These are phyloP conservation scores for Hylia prasina DNA, from an alignment of 2,113 vertebrate species.

Conservation along the genomic window DNA sequence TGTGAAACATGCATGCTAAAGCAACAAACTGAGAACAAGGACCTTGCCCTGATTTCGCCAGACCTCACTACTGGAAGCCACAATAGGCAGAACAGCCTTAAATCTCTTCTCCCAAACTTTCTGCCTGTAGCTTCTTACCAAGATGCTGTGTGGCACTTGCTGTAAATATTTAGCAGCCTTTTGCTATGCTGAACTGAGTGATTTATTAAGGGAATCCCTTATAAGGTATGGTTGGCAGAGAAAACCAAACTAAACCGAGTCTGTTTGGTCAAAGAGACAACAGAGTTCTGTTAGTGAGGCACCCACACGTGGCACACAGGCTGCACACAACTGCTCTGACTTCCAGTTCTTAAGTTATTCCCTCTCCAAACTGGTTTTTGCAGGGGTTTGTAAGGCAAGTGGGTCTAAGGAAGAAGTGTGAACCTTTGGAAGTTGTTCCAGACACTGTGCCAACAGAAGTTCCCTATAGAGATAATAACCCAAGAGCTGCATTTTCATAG, in stretches of 20 bases:
- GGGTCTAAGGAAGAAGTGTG: not conserved
- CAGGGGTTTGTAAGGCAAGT: not conserved
- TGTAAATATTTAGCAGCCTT: slow-evolving; percentile 28
- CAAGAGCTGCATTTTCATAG: not conserved
- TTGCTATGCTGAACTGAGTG: not conserved
- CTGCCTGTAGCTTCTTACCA: not conserved
- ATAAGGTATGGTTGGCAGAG: not conserved
- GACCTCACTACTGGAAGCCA: not conserved
- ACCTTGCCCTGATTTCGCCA: not conserved
- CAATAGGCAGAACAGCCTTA: not conserved
- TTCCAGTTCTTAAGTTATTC: not conserved
- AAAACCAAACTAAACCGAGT: not conserved
- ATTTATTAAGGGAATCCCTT: not conserved
- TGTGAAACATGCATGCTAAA: not conserved
- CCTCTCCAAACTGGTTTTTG: not conserved
- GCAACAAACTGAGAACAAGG: not conserved
- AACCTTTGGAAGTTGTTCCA: not conserved
- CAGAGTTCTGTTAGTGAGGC: not conserved
- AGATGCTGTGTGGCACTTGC: not conserved
- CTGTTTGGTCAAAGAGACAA: not conserved
- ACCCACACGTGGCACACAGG: not conserved
- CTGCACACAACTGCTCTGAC: not conserved
- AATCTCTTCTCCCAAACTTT: not conserved
- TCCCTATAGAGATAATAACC: not conserved
- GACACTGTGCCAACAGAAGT: not conserved